These are phyloP conservation scores for Ormyrus rosae DNA, from an alignment of 2,888 invertebrate genomes.

Conservation along the genomic window DNA sequence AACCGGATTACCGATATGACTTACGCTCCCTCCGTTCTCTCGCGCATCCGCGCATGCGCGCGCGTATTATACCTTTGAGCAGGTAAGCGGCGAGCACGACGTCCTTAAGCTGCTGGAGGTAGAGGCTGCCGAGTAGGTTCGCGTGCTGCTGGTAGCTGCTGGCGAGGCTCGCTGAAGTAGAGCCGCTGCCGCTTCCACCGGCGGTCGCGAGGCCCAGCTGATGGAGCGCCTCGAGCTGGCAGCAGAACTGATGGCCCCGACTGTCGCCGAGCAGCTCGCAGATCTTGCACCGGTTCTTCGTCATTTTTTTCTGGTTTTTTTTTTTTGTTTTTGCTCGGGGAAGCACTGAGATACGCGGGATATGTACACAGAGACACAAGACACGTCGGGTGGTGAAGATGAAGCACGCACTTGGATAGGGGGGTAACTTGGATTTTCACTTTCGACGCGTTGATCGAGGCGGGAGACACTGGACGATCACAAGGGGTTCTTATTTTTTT, in stretches of 20 bases:
- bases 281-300: conserved; percentile 69
- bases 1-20: conserved; percentile 20
- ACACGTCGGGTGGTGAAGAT: neutral
- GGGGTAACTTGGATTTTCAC: conserved; percentile 16
- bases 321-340: conserved; percentile 31
- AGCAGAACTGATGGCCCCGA: conserved; percentile 67
- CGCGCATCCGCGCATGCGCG: neutral
- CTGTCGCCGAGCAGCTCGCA: conserved; percentile 70
- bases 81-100: conserved; percentile 82
- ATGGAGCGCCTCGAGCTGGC: conserved; percentile 60
- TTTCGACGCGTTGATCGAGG: conserved; percentile 7
- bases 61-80: conserved; percentile 70
- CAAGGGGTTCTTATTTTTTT: neutral
- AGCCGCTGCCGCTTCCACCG: no score
- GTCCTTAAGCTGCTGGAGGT: conserved; percentile 80
- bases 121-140: conserved; percentile 74
- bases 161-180: conserved; percentile 63
- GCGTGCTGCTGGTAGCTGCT: conserved; percentile 61
- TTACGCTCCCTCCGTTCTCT: no score
- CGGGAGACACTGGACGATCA: conserved; percentile 18
- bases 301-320: conserved; percentile 59
- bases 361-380: neutral
- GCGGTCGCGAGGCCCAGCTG: neutral
- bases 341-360: neutral
- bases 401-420: neutral